Percentiles rank a stretch among this genome's conserved stretches.
These are phyloP conservation scores for Vultur gryphus DNA, from an alignment of 2,797 vertebrate genomes.

Conservation along the genomic window DNA sequence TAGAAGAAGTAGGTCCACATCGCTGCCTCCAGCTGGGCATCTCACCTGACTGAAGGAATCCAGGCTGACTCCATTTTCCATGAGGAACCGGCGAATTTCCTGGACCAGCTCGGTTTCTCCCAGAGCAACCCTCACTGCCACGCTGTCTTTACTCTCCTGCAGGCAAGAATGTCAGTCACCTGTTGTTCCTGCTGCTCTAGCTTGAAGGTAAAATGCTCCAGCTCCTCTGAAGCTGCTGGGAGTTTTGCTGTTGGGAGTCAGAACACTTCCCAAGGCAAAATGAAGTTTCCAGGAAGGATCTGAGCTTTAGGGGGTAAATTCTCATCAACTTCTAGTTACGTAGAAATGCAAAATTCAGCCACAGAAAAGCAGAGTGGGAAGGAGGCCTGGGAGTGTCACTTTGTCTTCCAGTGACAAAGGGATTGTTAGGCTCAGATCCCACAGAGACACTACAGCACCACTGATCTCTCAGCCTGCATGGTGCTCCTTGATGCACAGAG, in stretches of 20 bases:
- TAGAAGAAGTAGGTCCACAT: not conserved
- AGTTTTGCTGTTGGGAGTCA: not conserved
- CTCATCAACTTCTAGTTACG: not conserved
- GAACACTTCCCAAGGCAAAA: not conserved
- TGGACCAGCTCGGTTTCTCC: conserved; percentile 96
- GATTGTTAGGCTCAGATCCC: not conserved
- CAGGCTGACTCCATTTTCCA: conserved; percentile 86
- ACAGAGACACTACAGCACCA: not conserved
- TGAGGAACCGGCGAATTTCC: conserved; percentile 89
- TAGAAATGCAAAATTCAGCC: not conserved
- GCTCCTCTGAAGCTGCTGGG: not conserved
- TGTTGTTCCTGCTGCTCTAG: not conserved
- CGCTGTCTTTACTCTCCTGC: conserved; percentile 89
- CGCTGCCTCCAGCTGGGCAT: not conserved
- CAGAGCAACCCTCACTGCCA: conserved; percentile 92
- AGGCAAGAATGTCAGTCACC: not conserved
- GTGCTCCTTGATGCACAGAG: accelerated
- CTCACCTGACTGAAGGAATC: conserved; percentile 96
- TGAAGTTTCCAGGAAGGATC: not conserved
- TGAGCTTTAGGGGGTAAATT: not conserved
- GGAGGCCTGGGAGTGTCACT: not conserved
- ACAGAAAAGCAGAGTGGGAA: not conserved
- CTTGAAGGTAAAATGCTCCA: not conserved
- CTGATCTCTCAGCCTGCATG: not conserved
- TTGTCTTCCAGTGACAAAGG: not conserved